Evolutionary conservation across 2,888 invertebrate genomes (phyloP), one percentile per base, ranked within the genome.

Genomic region (Andrena trimmerana): DNA sequence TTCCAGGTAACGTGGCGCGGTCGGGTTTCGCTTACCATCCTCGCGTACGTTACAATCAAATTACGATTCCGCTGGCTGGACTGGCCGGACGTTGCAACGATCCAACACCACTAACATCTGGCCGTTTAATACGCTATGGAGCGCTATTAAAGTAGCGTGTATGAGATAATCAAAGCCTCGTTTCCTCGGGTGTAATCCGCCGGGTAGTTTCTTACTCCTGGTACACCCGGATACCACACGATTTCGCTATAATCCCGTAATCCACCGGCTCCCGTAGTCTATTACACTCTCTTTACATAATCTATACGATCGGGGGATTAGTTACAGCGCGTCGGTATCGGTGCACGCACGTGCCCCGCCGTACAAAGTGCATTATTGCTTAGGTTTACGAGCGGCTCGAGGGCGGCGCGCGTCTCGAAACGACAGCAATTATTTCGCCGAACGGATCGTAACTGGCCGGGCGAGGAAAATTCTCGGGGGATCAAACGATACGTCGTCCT

Each of bases 121-220:
- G 16, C 4, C 57, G 63, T 73, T 77, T 72, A 67, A 78, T 78
- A 78, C 78, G 72, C 52, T 48, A 66, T 24, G 52, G 31, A 27
- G 20, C 48, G 42, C 33, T 66, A 67, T 78, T 66, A 71, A 78
- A 78, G 60, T 54, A 72, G 63, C 80, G 67, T 31, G 75, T 54
- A 68, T 68, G 70, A 80, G 81, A 79, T 83, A 75, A 83, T 87
- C 81, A 88, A 84, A 87, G 65, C 52, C 67, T 74, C 74, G 73
- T 80, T 67, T 42, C 72, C 62, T 50, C 57, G 67, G 42, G 5
- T 77, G 77, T 84, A 84, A 86, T 84, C 84, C 78, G 8, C 66
- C 4, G 57, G 52, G 57, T 73, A 78, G 63, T 75, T 86, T 75
- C 86, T 75, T 71, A 65, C 80, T 63, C 75, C 65, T 5, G 16